These are phyloP conservation scores for Bugula neritina DNA, from an alignment of 2,888 invertebrate species.

Conservation along the genomic window DNA sequence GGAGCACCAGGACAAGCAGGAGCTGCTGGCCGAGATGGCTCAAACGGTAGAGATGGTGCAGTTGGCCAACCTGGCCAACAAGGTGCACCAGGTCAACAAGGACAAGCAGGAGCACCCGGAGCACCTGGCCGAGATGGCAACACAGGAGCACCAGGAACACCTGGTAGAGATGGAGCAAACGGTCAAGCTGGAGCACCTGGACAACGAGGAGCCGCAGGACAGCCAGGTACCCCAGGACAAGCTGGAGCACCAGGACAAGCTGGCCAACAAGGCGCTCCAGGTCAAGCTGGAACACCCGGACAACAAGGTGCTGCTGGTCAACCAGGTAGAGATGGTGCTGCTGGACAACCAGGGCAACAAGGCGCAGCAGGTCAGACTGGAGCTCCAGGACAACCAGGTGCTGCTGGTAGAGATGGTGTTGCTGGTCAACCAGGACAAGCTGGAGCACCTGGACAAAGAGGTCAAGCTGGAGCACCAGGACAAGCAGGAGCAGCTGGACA, in stretches of 20 bases:
- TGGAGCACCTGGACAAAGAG: neutral
- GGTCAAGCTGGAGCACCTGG: neutral
- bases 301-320: neutral
- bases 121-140: conserved; percentile 28
- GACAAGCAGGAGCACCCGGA: conserved; percentile 17
- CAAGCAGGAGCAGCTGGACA: conserved; percentile 12
- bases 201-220: neutral
- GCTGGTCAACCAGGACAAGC: conserved; percentile 11
- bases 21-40: too few species aligned
- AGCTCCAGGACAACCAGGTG: neutral
- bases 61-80: neutral
- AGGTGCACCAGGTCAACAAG: neutral
- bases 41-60: neutral
- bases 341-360: neutral
- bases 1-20: conserved; percentile 1
- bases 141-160: conserved; percentile 27
- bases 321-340: neutral
- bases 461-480: conserved; percentile 15
- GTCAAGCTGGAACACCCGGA: conserved; percentile 23
- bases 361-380: neutral
- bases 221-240: neutral
- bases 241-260: neutral
- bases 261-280: neutral
- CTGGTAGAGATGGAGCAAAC: conserved; percentile 1
- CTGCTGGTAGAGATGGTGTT: neutral